Percentiles rank a stretch among this genome's conserved stretches.
These are phyloP conservation scores for Phrixothrix hirtus DNA, from an alignment of 2,888 invertebrate species.

Conservation along the genomic window DNA sequence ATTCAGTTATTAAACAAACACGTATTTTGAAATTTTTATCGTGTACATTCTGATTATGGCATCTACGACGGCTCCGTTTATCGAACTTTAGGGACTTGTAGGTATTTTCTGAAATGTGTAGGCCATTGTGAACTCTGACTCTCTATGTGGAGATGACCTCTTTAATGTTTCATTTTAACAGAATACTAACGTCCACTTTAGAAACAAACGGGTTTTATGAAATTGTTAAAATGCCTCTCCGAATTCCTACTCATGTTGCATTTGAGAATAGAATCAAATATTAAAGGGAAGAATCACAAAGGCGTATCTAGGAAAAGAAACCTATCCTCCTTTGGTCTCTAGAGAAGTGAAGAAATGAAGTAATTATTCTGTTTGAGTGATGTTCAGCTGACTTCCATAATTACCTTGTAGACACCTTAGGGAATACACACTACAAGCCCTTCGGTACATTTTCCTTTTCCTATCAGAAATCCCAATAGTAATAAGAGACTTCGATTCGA, in stretches of 20 bases:
- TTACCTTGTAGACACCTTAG: conserved; percentile 30
- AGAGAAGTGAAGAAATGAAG: conserved; percentile 35
- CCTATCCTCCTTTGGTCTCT: conserved; percentile 16
- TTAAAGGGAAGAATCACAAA: neutral
- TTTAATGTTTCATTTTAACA: conserved; percentile 3
- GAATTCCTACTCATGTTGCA: conserved; percentile 1
- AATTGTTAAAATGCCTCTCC: conserved; percentile 7
- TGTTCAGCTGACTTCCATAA: conserved; percentile 37
- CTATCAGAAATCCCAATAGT: conserved; percentile 8
- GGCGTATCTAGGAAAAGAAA: conserved; percentile 9
- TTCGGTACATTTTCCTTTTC: conserved; percentile 18
- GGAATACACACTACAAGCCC: conserved; percentile 26
- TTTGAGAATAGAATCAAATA: neutral
- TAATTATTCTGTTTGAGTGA: conserved; percentile 37
- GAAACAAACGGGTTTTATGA: conserved; percentile 1
- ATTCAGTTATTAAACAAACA: neutral
- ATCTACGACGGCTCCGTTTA: neutral
- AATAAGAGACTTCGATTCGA: conserved; percentile 24
- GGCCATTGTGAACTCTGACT: neutral
- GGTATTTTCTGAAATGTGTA: conserved; percentile 1
- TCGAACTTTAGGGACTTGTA: conserved; percentile 5
- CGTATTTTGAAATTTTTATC: neutral
- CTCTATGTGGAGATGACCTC: neutral
- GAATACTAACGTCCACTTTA: conserved; percentile 1
- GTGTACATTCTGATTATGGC: neutral